Evolutionary conservation across 2,113 vertebrate genomes (phyloP).

Genomic region (Cynoglossus semilaevis): DNA sequence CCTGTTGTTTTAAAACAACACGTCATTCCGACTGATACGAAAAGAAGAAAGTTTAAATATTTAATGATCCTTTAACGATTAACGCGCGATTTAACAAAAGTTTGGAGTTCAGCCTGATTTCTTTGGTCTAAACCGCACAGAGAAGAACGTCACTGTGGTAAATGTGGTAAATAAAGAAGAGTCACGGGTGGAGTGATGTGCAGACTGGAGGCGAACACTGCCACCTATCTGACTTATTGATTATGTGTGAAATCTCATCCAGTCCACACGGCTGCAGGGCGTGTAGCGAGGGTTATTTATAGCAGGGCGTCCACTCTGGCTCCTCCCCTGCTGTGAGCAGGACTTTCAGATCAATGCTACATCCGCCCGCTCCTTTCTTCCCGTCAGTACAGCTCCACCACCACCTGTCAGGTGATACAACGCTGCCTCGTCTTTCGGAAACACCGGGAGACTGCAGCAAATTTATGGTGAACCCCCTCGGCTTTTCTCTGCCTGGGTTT

Average conservation of each 20-base stretch:
- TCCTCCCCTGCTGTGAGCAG: slow-evolving; percentile 16
- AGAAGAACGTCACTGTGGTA: slow-evolving; percentile 7
- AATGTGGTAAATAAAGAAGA: slow-evolving; percentile 16
- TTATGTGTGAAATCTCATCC: slow-evolving; percentile 68
- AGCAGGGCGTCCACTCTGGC: slow-evolving; percentile 20
- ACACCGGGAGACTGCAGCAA: slow-evolving; percentile 13
- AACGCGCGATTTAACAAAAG: too few species aligned
- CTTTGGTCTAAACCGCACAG: not conserved
- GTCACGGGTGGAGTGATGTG: not conserved
- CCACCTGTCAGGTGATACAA: slow-evolving; percentile 3
- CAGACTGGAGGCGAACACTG: slow-evolving; percentile 29
- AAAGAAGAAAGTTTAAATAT: too few species aligned
- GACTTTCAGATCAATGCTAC: slow-evolving; percentile 42
- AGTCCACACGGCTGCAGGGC: slow-evolving; percentile 42
- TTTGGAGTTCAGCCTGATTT: not conserved
- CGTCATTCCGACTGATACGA: too few species aligned
- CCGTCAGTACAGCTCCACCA: slow-evolving; percentile 10
- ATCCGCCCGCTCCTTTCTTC: slow-evolving; percentile 22
- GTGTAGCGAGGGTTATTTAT: slow-evolving; percentile 57
- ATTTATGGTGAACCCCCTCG: slow-evolving; percentile 5
- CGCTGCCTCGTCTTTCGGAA: not conserved
- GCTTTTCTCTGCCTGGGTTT: not conserved
- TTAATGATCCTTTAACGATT: too few species aligned
- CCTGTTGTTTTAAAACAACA: too few species aligned
- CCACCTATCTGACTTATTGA: slow-evolving; percentile 62